Evolutionary conservation across 1,140 invertebrate genomes (phyloP).

Genomic region (Hypsibius dujardini): DNA sequence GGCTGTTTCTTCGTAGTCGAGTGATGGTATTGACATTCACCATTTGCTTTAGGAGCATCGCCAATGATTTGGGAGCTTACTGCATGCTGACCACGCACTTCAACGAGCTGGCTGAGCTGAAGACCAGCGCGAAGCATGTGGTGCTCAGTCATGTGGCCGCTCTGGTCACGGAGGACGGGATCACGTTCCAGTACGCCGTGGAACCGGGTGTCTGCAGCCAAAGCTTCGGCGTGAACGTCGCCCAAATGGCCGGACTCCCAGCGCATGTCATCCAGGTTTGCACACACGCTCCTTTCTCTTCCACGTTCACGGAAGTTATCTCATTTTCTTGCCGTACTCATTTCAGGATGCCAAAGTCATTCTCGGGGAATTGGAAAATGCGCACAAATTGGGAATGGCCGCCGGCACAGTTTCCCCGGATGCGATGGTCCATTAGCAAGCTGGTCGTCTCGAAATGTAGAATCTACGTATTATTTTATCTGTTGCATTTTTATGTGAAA

Average conservation of each 20-base stretch:
- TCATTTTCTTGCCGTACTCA: too few species aligned
- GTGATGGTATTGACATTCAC: too few species aligned
- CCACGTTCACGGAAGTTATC: too few species aligned
- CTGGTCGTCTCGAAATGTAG: too few species aligned
- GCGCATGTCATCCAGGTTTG: slow-evolving; percentile 42
- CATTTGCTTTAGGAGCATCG: slow-evolving; percentile 62
- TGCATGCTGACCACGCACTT: slow-evolving; percentile 95
- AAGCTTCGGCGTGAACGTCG: slow-evolving; percentile 90
- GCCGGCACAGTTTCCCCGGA: too few species aligned
- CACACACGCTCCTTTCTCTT: too few species aligned
- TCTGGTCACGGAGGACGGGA: slow-evolving; percentile 43
- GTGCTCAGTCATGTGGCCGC: slow-evolving; percentile 74
- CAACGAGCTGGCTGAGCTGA: slow-evolving; percentile 75
- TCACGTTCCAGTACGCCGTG: slow-evolving; percentile 68
- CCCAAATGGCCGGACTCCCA: slow-evolving; percentile 70
- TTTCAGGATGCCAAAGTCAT: slow-evolving; percentile 48
- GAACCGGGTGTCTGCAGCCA: slow-evolving; percentile 54
- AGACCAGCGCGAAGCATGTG: slow-evolving; percentile 48
- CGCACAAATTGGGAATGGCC: slow-evolving; percentile 32
- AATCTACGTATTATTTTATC: too few species aligned
- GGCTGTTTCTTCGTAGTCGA: too few species aligned
- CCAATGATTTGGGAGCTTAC: slow-evolving; percentile 60
- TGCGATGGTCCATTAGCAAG: too few species aligned
- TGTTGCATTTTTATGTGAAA: too few species aligned
- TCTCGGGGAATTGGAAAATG: slow-evolving; percentile 47